Percentiles rank a stretch among this genome's conserved stretches.
Conservation (phyloP, 2,797 vertebrate species). For the Spea hammondii region DNA sequence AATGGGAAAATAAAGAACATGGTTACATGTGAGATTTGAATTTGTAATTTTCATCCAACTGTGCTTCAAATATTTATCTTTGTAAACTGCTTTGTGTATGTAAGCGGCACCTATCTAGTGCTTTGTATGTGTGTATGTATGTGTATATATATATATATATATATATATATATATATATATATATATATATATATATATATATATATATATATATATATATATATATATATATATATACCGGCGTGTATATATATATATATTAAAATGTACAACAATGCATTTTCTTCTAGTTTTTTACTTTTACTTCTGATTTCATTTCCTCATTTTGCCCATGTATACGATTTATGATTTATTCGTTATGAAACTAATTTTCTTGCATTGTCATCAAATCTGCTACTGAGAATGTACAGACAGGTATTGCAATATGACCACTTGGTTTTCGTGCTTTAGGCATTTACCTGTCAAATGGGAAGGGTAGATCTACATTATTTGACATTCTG, state of each 20-base stretch:
- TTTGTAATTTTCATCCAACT: constrained; percentile 67
- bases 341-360: constrained; percentile 52
- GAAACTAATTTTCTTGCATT: constrained; percentile 55
- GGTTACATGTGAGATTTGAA: constrained; percentile 68
- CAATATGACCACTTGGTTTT: constrained; percentile 54
- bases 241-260: neutral
- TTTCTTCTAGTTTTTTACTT: neutral
- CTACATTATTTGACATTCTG: constrained; percentile 47
- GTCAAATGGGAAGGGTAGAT: constrained; percentile 48
- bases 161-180: too few relatives aligned
- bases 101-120: too few relatives aligned
- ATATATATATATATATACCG: too few relatives aligned
- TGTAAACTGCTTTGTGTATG: too few relatives aligned
- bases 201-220: neutral
- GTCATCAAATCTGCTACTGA: constrained; percentile 49
- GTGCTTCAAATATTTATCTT: constrained; percentile 43
- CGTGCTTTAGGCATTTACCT: constrained; percentile 51
- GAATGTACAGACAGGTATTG: constrained; percentile 56
- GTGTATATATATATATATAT: too few relatives aligned
- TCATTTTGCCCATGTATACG: constrained; percentile 61
- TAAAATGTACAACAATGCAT: neutral
- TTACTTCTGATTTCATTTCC: constrained; percentile 25
- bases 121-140: too few relatives aligned
- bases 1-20: constrained; percentile 63
- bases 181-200: too few relatives aligned